A percentile compares a stretch with the other conserved stretches of the same genome.
These are phyloP conservation scores for Nanorana parkeri DNA, from an alignment of 2,113 vertebrate species.

Conservation along the genomic window DNA sequence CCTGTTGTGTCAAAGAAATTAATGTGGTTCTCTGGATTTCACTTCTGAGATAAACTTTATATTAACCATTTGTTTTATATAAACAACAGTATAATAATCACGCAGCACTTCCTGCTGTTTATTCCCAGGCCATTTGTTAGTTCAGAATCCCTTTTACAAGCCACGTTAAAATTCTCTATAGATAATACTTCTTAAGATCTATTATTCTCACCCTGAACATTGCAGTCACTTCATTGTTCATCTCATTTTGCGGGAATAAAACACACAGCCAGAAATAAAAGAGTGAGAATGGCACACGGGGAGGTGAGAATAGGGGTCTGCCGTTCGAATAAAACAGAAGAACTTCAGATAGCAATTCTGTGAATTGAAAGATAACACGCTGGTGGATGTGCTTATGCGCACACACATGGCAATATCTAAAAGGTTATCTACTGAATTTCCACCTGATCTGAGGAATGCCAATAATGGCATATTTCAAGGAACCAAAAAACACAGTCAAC, in stretches of 20 bases:
- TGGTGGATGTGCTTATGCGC: too few relatives aligned
- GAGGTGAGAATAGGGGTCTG: neutral
- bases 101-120: conserved; percentile 3
- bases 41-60: neutral
- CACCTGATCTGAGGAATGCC: too few relatives aligned
- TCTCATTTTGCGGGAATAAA: conserved; percentile 30
- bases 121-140: conserved; percentile 4
- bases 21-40: neutral
- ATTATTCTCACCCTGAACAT: conserved; percentile 18
- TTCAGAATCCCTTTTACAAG: neutral
- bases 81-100: neutral
- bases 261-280: conserved; percentile 18
- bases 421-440: too few relatives aligned
- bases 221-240: conserved; percentile 27
- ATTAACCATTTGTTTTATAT: neutral
- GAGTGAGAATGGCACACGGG: conserved; percentile 4
- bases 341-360: neutral
- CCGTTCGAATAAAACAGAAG: neutral
- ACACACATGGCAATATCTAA: too few relatives aligned
- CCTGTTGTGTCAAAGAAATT: too few relatives aligned
- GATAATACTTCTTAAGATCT: conserved; percentile 13
- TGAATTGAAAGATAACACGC: neutral
- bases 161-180: neutral
- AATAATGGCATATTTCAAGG: too few relatives aligned
- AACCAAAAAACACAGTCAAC: too few relatives aligned